Base-by-base conservation (phyloP, 2,113 vertebrate species). In the Mixornis gularis region DNA sequence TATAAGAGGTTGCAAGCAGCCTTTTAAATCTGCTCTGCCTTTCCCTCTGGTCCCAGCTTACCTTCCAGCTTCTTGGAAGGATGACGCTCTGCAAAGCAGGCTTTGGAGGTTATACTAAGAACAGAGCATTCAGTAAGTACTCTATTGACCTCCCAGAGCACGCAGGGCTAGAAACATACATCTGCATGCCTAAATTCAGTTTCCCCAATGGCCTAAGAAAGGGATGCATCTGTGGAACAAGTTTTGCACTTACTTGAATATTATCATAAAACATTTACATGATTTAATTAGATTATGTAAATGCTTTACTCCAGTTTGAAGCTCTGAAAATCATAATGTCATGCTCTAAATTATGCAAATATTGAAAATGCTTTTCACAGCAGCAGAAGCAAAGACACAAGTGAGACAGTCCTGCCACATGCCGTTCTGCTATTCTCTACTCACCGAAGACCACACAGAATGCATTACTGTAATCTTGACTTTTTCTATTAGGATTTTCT, bases 221-320 rank as follows among this genome's bases (percentile, higher is more conserved):
- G 49, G 84, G n/a, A 88, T 77, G 79, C 68, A 73, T 87, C 79
- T 91, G 79, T 2, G 2, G 79, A 93, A 93, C 66, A 89, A 91
- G 84, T 91, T 95, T 89, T 43, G 26, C 91, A 73, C 91, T 90
- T 74, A 85, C 68, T 91, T 83, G 74, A 94, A 71, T 92, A 95
- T 94, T 90, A 84, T 56, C 79, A 93, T 92, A 88, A 96, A 94
- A 93, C 89, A 92, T 88, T 88, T 94, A 93, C 88, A 94, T 95
- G 48, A 94, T 92, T 96, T 96, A 95, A 96, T 93, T 93, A 86
- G 90, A 90, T 89, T 95, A 96, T 89, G 92, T 90, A 95, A 96
- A 96, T 95, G 74, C 65, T 87, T 91, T 74, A 80, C 73, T 93
- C 71, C 25, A 69, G 21, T 95, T 66, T 87, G 60, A 96, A 91